Evolutionary conservation across 2,797 vertebrate species (phyloP).

Genomic region (Bucorvus abyssinicus): DNA sequence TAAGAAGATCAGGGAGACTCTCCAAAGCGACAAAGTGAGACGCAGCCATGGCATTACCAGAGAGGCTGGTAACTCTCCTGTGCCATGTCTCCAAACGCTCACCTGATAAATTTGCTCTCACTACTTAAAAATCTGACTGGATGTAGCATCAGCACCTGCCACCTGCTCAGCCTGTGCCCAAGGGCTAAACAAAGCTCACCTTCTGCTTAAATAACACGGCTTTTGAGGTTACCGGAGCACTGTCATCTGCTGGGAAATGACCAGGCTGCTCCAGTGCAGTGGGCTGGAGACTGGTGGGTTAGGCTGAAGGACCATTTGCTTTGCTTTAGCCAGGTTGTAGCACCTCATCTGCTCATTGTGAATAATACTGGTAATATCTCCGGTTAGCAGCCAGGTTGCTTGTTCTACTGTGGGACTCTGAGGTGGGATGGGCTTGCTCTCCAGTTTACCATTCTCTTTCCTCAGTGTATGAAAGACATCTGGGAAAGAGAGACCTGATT

Average conservation of each 20-base stretch:
- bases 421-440: neutral
- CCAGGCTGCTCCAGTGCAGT: neutral
- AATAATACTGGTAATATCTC: neutral
- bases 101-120: neutral
- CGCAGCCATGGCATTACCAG: neutral
- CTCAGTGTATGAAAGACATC: neutral
- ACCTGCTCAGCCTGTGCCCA: conserved; percentile 51
- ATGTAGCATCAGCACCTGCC: conserved; percentile 34
- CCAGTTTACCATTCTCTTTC: neutral
- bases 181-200: conserved; percentile 61
- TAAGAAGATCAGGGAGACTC: neutral
- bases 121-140: conserved; percentile 52
- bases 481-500: neutral
- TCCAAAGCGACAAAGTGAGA: neutral
- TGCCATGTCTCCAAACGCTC: neutral
- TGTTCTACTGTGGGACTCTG: neutral
- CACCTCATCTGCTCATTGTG: neutral
- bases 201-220: conserved; percentile 58
- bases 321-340: neutral
- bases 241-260: conserved; percentile 44
- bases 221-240: conserved; percentile 40
- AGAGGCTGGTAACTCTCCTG: neutral
- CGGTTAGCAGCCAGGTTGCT: neutral
- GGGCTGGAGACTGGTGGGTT: neutral
- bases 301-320: neutral